Conservation (phyloP, 2,888 invertebrate species). For the Nowickia ferox region DNA sequence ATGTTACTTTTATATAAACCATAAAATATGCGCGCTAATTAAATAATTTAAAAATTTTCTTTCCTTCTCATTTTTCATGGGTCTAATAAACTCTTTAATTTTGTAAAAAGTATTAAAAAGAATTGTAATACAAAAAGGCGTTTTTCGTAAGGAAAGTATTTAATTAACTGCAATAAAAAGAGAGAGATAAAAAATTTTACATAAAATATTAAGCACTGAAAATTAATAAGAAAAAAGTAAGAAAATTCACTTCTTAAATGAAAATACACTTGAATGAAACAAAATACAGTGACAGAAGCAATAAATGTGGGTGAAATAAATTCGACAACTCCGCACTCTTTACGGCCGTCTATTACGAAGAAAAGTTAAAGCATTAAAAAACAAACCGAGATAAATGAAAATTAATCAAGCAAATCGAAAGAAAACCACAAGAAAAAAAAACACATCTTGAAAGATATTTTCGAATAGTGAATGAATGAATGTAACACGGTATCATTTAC, state of each 20-base stretch:
- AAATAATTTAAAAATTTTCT: too few species aligned
- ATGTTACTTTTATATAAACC: too few species aligned
- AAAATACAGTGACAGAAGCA: neutral
- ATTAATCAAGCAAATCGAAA: neutral
- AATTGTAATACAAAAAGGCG: too few species aligned
- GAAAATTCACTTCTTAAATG: neutral
- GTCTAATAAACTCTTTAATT: too few species aligned
- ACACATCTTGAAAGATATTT: neutral
- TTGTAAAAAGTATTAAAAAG: too few species aligned
- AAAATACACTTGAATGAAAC: neutral
- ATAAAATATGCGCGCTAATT: too few species aligned
- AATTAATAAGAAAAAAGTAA: constrained; percentile 1
- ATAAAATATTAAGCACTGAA: neutral
- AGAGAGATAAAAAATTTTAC: neutral
- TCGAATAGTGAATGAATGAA: neutral
- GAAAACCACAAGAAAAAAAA: neutral
- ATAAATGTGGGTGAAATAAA: neutral
- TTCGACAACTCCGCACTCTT: neutral
- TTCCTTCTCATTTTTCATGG: too few species aligned
- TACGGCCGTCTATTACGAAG: neutral
- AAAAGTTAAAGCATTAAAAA: neutral
- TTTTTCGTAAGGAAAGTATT: too few species aligned
- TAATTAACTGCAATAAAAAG: too few species aligned
- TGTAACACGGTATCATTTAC: neutral
- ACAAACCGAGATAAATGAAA: neutral